Conservation (phyloP, 2,888 invertebrate species). For the Dasypogon diadema region DNA sequence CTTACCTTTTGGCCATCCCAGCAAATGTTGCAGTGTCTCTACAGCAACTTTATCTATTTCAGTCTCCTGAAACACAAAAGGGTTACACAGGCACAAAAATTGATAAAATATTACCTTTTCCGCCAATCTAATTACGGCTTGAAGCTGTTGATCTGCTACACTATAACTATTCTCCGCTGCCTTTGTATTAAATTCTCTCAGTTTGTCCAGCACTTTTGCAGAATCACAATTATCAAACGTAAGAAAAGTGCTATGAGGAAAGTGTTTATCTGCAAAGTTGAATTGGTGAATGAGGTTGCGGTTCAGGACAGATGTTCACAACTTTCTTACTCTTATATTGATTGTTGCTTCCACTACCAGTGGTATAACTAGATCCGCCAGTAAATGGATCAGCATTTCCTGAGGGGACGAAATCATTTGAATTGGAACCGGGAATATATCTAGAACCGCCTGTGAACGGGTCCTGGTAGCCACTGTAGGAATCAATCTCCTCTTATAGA, state of each 20-base stretch:
- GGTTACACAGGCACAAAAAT: too few species aligned
- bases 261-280: slow-evolving; percentile 65
- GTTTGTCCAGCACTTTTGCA: slow-evolving; percentile 78
- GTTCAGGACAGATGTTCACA: too few species aligned
- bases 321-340: too few species aligned
- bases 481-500: not conserved
- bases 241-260: slow-evolving; percentile 70
- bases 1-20: slow-evolving; percentile 81
- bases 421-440: slow-evolving; percentile 73
- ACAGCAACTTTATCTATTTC: slow-evolving; percentile 69
- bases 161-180: slow-evolving; percentile 70
- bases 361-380: slow-evolving; percentile 78
- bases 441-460: slow-evolving; percentile 78
- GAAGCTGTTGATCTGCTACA: slow-evolving; percentile 72
- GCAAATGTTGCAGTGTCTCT: slow-evolving; percentile 72
- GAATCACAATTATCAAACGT: slow-evolving; percentile 85
- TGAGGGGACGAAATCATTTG: slow-evolving; percentile 60
- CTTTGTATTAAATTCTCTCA: slow-evolving; percentile 80
- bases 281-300: too few species aligned
- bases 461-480: slow-evolving; percentile 70
- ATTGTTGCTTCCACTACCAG: slow-evolving; percentile 66
- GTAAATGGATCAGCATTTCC: slow-evolving; percentile 77
- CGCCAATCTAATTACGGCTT: slow-evolving; percentile 76
- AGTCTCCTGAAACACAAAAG: slow-evolving; percentile 52
- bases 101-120: slow-evolving; percentile 68